Conservation (phyloP, 2,113 vertebrate genomes). For the Brevimyrus niger region DNA sequence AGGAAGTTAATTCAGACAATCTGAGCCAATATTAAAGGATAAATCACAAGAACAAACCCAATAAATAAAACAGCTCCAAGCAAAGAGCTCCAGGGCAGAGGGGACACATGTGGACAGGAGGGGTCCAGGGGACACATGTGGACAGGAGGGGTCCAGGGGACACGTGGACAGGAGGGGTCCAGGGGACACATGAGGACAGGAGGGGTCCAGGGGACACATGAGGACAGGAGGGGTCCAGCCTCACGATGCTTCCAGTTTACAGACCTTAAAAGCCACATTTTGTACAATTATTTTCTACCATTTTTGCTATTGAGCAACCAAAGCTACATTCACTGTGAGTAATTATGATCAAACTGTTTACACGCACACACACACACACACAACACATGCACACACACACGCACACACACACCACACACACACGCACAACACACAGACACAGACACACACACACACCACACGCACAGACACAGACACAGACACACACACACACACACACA, state of each 20-base stretch:
- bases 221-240: background rate
- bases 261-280: background rate
- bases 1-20: conserved; percentile 9
- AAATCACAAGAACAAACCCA: background rate
- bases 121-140: background rate
- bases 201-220: background rate
- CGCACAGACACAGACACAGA: background rate
- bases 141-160: background rate
- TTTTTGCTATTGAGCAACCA: background rate
- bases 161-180: no score
- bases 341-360: background rate
- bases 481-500: background rate
- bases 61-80: background rate
- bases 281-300: background rate
- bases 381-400: no score
- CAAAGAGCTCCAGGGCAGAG: background rate
- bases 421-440: no score
- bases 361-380: background rate
- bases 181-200: background rate
- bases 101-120: background rate
- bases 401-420: background rate
- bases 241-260: background rate
- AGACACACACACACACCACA: background rate
- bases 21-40: background rate
- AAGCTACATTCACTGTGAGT: background rate